phyloP scores from a whole-genome alignment of 2,888 invertebrate species.

The Eupithecia dodoneata region DNA sequence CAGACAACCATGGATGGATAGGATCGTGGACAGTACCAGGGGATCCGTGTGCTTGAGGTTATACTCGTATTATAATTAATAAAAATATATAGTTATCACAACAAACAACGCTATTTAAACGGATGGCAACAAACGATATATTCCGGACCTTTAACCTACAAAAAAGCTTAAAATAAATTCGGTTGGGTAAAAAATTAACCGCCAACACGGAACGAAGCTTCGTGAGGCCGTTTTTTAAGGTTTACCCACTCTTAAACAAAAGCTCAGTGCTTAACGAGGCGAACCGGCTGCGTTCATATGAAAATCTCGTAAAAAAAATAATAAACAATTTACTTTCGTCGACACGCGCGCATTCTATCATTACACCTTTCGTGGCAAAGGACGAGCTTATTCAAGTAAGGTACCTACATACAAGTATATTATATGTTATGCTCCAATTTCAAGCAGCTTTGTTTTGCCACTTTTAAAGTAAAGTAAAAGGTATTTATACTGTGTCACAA shows the following conservation, averaged over 20 bases:
- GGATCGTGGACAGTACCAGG: too few species aligned
- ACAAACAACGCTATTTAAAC: neutral
- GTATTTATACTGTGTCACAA: too few species aligned
- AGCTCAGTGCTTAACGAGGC: slow-evolving; percentile 57
- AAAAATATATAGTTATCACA: neutral
- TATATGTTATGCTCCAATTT: neutral
- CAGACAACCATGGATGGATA: too few species aligned
- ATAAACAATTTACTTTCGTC: slow-evolving; percentile 81
- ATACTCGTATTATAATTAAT: too few species aligned
- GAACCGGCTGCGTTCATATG: slow-evolving; percentile 62
- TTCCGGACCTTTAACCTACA: neutral
- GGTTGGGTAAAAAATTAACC: neutral
- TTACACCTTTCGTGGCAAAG: slow-evolving; percentile 57
- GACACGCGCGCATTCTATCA: slow-evolving; percentile 74
- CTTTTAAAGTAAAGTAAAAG: neutral
- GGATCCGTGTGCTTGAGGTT: too few species aligned
- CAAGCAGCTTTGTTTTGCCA: neutral
- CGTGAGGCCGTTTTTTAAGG: neutral
- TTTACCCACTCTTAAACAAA: slow-evolving; percentile 14
- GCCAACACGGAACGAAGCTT: neutral
- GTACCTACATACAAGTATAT: neutral
- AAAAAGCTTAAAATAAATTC: neutral
- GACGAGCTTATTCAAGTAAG: neutral
- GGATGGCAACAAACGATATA: neutral
- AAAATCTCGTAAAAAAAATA: slow-evolving; percentile 80